Evolutionary conservation across 2,888 invertebrate species (phyloP), one percentile per base, ranked within the genome.

Genomic region (Nephrotoma appendiculata): DNA sequence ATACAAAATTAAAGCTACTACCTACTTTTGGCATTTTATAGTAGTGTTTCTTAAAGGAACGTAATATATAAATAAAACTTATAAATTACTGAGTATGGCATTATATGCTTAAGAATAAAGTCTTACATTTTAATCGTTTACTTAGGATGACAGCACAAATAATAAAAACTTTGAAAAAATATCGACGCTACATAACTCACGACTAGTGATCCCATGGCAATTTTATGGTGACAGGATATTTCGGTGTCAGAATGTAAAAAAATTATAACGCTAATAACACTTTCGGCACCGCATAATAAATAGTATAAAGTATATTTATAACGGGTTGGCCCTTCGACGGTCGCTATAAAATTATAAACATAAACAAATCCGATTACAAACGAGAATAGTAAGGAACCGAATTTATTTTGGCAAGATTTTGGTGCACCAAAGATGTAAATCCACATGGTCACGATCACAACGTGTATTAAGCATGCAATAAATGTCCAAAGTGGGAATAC

Each of bases 271-370:
- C 95, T 95, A 0, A 92, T 89, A 0, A 94, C 89, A 90, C 96
- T 96, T 90, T 96, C 95, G 1, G 94, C 85, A 87, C 95, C 94
- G 89, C 96, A 95, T 31, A 96, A 89, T 7, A 92, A 91, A 88
- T 96, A 96, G 90, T 95, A 96, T 7, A 95, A 90, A 0, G 94
- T 88, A 89, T 95, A 96, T 88, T 95, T 93, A 86, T 93, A 93
- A 87, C 96, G 94, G 0, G 98, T 97, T 85, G 94, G 94, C 1
- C 96, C 96, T 90, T 97, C 97, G 5, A 95, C 94, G 0, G 97
- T 94, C 88, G 97, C 94, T 83, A 98, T 94, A 90, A 96, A 97
- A 5, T 96, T 96, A 90, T 98, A 98, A 83, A 97, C 93, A 90
- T 97, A 96, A 0, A 98, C 96, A 7, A 95, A 93, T 4, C 97